Base-by-base conservation (phyloP, 2,888 invertebrate genomes). In the Hydraecia micacea region DNA sequence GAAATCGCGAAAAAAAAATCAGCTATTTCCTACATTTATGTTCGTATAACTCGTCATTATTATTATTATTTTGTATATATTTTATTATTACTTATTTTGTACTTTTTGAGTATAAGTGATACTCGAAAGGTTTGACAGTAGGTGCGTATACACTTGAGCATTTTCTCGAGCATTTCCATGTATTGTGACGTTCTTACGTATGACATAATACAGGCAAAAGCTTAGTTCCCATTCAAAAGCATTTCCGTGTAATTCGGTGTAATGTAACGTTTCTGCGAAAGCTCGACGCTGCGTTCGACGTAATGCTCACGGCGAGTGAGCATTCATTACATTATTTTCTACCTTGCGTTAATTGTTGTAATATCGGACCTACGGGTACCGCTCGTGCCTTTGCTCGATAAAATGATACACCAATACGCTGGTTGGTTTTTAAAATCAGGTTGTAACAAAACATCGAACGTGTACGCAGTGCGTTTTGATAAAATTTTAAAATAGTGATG, bases 81-180 rank as follows among this genome's bases (percentile, higher is more conserved):
- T n/a, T n/a, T n/a, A n/a, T n/a, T n/a, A n/a, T n/a, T n/a, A n/a
- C n/a, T n/a, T 81, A 75, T 75, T 68, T 75, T 55, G 1, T 75
- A 21, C 42, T 52, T 80, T 80, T 75, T 32, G 21, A 25, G 18
- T 36, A 36, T 65, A 49, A 63, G 63, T 39, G 28, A 65, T 36
- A 42, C 36, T 60, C 32, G 32, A 42, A 66, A 46, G 13, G 42
- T 25, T 68, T 21, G 9, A n/a, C 39, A 58, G 13, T 25, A 58
- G 55, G n/a, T 13, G 11, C n/a, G n/a, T 58, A 5, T n/a, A n/a
- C 55, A 11, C 55, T 58, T 11, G 55, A 58, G 55, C 11, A 55
- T 1, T 52, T 52, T 52, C 21, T 52, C 52, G 25, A 52, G 21
- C 7, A n/a, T 52, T 52, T 52, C 21, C 21, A 52, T 52, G 52